A percentile compares a stretch with the other conserved stretches of the same genome.
These are phyloP conservation scores for Alligator mississippiensis DNA, from an alignment of 2,113 vertebrate genomes.

Conservation along the genomic window DNA sequence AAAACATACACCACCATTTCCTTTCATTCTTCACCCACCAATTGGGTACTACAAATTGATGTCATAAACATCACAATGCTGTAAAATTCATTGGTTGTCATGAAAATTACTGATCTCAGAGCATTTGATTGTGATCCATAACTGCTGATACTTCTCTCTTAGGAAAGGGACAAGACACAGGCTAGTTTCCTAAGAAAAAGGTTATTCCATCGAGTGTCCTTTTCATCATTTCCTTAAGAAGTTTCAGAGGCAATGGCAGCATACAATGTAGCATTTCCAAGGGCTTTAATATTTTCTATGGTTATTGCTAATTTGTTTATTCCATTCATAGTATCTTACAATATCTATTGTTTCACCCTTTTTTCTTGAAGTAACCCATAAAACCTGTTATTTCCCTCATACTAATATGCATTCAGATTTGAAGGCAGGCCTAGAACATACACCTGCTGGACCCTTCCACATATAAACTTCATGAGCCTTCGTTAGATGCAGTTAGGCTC, in stretches of 20 bases:
- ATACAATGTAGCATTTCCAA: neutral
- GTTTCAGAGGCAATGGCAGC: neutral
- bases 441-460: neutral
- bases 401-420: neutral
- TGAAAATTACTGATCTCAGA: slow-evolving; percentile 21
- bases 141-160: neutral
- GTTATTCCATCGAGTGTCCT: neutral
- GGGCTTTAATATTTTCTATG: neutral
- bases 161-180: neutral
- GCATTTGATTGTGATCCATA: neutral
- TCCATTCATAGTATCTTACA: neutral
- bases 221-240: neutral
- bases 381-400: neutral
- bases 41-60: neutral
- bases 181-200: neutral
- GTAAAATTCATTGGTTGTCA: neutral
- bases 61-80: neutral
- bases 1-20: rapidly evolving
- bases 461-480: neutral
- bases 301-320: neutral
- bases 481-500: too few species aligned
- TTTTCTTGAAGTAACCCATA: neutral
- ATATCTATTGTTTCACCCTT: neutral
- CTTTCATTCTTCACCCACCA: neutral
- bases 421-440: neutral